Percentiles rank a stretch among this genome's conserved stretches.
Conservation (phyloP, 2,888 invertebrate species). For the Mythimna vitellina region DNA sequence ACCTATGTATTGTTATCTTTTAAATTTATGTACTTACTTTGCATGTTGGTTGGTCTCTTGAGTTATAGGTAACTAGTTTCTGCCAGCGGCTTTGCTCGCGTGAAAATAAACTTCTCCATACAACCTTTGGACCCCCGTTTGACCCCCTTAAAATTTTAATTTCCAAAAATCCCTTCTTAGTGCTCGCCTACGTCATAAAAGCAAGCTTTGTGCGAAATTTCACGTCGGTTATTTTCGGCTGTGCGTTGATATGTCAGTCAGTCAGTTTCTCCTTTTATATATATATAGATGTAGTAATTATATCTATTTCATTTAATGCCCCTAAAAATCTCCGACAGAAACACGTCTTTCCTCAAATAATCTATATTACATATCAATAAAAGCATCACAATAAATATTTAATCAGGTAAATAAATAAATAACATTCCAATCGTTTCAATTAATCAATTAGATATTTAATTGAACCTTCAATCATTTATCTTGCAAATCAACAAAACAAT, state of each 20-base stretch:
- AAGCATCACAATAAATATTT: constrained; percentile 10
- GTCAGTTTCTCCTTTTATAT: too few species aligned
- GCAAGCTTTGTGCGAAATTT: too few species aligned
- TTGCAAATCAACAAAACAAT: constrained; percentile 38
- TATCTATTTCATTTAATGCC: neutral
- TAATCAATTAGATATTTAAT: constrained; percentile 25
- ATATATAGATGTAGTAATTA: too few species aligned
- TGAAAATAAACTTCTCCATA: too few species aligned
- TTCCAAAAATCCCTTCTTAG: too few species aligned
- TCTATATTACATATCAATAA: neutral
- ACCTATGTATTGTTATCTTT: neutral
- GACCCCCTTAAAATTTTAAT: too few species aligned
- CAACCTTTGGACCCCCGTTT: too few species aligned
- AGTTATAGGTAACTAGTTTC: too few species aligned
- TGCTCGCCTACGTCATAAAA: too few species aligned
- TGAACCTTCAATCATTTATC: constrained; percentile 24
- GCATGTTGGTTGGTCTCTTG: neutral
- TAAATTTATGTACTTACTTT: neutral
- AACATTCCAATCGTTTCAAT: constrained; percentile 30
- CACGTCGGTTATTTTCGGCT: too few species aligned
- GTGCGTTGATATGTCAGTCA: too few species aligned
- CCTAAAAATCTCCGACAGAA: neutral
- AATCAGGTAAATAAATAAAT: constrained; percentile 32
- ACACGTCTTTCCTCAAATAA: constrained; percentile 1
- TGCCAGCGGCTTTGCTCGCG: too few species aligned